These are phyloP conservation scores for Heterodera filipjevi DNA, from an alignment of 2,888 invertebrate genomes.

Conservation along the genomic window DNA sequence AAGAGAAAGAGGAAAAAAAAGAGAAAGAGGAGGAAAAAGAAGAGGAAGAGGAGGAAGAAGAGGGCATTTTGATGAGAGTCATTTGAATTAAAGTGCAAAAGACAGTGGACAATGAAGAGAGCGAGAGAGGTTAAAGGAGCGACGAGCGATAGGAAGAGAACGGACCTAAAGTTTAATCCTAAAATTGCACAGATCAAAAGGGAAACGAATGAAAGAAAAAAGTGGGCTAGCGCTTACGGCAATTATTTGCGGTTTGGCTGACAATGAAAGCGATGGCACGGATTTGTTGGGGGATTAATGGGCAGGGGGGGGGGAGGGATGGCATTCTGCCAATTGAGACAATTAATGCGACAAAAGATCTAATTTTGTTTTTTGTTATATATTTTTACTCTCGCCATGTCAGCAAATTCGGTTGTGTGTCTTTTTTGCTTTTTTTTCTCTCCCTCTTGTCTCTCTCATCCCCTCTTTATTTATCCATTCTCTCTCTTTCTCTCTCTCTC, in stretches of 20 bases:
- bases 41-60: neutral
- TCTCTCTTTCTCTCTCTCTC: too few relatives aligned
- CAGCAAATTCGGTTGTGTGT: too few relatives aligned
- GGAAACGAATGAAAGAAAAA: neutral
- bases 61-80: neutral
- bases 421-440: too few relatives aligned
- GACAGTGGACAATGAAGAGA: neutral
- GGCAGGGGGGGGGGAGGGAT: too few relatives aligned
- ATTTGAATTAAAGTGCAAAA: neutral
- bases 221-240: neutral
- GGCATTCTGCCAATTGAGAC: too few relatives aligned
- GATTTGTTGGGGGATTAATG: too few relatives aligned
- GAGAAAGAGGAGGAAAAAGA: neutral
- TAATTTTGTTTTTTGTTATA: too few relatives aligned
- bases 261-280: too few relatives aligned
- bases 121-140: neutral
- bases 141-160: neutral
- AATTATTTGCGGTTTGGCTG: neutral
- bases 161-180: neutral
- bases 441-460: too few relatives aligned
- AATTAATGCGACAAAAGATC: too few relatives aligned
- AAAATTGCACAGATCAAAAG: constrained; percentile 5
- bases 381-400: too few relatives aligned
- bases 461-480: too few relatives aligned
- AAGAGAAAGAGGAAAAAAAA: neutral